These are phyloP conservation scores for Megastigmus dorsalis DNA, from an alignment of 2,888 invertebrate species.

Conservation along the genomic window DNA sequence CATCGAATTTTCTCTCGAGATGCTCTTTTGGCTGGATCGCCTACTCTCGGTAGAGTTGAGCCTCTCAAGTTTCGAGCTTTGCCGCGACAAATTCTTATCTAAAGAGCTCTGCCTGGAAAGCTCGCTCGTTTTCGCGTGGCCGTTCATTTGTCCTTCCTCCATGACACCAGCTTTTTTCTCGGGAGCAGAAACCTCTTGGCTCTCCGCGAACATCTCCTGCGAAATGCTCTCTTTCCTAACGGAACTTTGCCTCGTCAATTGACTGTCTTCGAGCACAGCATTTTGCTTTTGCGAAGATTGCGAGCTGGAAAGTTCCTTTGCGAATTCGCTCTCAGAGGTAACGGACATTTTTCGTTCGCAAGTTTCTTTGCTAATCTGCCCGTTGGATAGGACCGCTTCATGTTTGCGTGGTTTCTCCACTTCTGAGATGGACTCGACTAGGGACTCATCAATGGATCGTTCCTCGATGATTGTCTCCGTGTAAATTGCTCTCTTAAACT, in stretches of 20 bases:
- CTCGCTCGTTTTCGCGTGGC: conserved; percentile 22
- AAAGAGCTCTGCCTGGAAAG: conserved; percentile 56
- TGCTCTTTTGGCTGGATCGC: conserved; percentile 13
- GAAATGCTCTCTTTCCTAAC: conserved; percentile 51
- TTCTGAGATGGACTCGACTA: conserved; percentile 66
- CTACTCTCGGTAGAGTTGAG: conserved; percentile 52
- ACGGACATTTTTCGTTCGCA: conserved; percentile 23
- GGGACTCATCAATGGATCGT: conserved; percentile 76
- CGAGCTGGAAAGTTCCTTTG: background rate
- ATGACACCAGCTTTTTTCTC: conserved; percentile 41
- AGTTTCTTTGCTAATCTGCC: background rate
- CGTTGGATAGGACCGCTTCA: background rate
- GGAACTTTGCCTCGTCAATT: conserved; percentile 54
- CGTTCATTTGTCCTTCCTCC: background rate
- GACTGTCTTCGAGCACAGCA: conserved; percentile 52
- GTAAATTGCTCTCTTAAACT: conserved; percentile 60
- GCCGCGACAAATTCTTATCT: conserved; percentile 21
- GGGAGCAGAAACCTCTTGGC: conserved; percentile 13
- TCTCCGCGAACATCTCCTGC: conserved; percentile 27
- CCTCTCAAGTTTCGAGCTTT: conserved; percentile 15
- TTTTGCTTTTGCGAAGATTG: conserved; percentile 24
- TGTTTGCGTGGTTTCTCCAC: background rate
- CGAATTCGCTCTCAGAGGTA: conserved; percentile 7
- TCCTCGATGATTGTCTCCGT: conserved; percentile 73
- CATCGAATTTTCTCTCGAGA: conserved; percentile 58